Base-by-base conservation (phyloP, 2,888 invertebrate species). In the Hanleya hanleyi region DNA sequence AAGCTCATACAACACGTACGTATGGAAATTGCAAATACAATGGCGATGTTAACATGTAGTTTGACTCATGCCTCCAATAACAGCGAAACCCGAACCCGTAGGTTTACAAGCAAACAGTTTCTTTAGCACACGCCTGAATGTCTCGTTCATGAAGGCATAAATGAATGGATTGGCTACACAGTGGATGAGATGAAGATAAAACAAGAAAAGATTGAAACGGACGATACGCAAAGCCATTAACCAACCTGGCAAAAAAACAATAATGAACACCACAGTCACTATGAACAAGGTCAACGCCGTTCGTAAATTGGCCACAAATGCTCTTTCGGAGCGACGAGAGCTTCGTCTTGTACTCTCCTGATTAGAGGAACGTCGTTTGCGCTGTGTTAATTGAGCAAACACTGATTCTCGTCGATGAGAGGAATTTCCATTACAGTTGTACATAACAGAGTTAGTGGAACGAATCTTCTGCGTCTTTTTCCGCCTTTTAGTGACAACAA, bases 241-340 rank as follows among this genome's bases (percentile, higher is more conserved):
- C 64, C 64, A 64, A 37, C 36, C 64, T 35, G 64, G 64, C n/a
- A 64, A 36, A 64, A 64, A 64, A 5, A 64, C 64, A 37, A 64
- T 37, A 7, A 64, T 64, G 26, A 64, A 64, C 36, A 35, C 38
- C n/a, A 64, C 15, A 12, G 64, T 37, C 2, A 64, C 64, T 18
- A 64, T 64, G 35, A 64, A 64, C 37, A 64, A 26, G 26, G 64
- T 37, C 38, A 64, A 37, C 36, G 64, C 64, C 26, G 64, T 64
- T 3, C 64, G 29, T 15, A 64, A 29, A 36, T 64, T 64, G 37
- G 64, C 64, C 64, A 64, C 37, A 35, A 64, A 64, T 15, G 64
- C 64, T 37, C 38, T 64, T 35, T 64, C 64, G n/a, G 37, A 37
- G n/a, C 64, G 64, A 15, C 64, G 35, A 4, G 64, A 64, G 38